Evolutionary conservation across 1,140 invertebrate genomes (phyloP), one percentile per base, ranked within the genome.

Genomic region (Zaprionus taronus): DNA sequence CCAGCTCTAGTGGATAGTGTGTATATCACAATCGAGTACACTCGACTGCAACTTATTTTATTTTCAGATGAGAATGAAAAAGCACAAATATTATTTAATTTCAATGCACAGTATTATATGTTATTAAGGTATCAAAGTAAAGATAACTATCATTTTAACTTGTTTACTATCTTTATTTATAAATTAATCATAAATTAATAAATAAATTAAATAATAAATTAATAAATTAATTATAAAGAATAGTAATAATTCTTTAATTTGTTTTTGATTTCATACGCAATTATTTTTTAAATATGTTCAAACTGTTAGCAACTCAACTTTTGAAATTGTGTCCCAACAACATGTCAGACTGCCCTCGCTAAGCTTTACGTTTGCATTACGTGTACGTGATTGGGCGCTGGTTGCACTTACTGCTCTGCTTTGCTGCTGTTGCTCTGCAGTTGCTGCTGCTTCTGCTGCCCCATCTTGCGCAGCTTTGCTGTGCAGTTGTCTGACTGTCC

Each of bases 331-430:
- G 15, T n/a, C 6, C 36, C 22, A 15, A 7, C 28, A 22, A 83
- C 41, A 53, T 6, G 3, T 51, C 4, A 5, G 12, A 2, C 36
- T 7, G 11, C 69, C 57, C 72, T 62, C 73, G 72, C 36, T 7
- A 51, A 22, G n/a, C 22, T n/a, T 26, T 7, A 73, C 31, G 69
- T 79, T 77, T 81, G 77, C 78, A 72, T 72, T 83, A 61, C 82
- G 62, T 70, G 62, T 72, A 74, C 83, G 72, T 89, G 80, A 89
- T 84, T 78, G 81, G 69, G 78, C 55, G 51, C 57, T 70, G 38
- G 22, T 62, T 74, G 36, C 20, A 7, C 17, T 28, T 28, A 9
- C 28, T 53, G 34, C 36, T 57, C 44, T 47, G 44, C 17, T 47
- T 20, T 20, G 41, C n/a, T 11, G 31, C 41, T 47, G 55, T 56